A percentile compares a stretch with the other conserved stretches of the same genome.
Evolutionary conservation across 2,888 invertebrate species (phyloP).

Genomic region (Petrolisthes manimaculis): DNA sequence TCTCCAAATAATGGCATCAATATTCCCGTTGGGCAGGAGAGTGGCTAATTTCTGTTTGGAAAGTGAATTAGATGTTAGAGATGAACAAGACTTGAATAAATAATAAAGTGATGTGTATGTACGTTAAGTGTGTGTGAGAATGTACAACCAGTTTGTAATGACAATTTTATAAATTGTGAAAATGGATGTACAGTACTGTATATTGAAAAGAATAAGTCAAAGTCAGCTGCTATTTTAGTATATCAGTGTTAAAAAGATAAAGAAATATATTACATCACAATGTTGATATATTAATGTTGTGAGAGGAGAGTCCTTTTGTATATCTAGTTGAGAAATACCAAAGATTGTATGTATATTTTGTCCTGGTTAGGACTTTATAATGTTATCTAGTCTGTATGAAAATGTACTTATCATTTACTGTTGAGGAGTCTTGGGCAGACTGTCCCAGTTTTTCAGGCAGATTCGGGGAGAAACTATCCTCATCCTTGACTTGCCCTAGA

Average conservation of each 20-base stretch:
- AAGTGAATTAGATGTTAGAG: neutral
- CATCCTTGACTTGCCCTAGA: neutral
- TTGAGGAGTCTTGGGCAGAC: slow-evolving; percentile 28
- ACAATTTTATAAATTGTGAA: slow-evolving; percentile 53
- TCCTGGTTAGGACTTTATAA: slow-evolving; percentile 64
- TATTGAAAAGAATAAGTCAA: slow-evolving; percentile 33
- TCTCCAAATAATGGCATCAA: slow-evolving; percentile 27
- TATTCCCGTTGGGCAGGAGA: slow-evolving; percentile 39
- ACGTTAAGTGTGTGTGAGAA: slow-evolving; percentile 31
- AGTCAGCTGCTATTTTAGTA: slow-evolving; percentile 62
- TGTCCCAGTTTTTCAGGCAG: slow-evolving; percentile 20
- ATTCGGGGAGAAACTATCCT: neutral
- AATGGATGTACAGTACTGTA: slow-evolving; percentile 42
- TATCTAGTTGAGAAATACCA: slow-evolving; percentile 66
- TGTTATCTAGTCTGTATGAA: slow-evolving; percentile 65
- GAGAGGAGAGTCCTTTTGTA: slow-evolving; percentile 62
- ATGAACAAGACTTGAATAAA: slow-evolving; percentile 31
- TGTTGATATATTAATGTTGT: slow-evolving; percentile 61
- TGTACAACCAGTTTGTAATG: slow-evolving; percentile 50
- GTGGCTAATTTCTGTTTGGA: slow-evolving; percentile 32
- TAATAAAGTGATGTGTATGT: slow-evolving; percentile 36
- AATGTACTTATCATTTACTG: slow-evolving; percentile 60
- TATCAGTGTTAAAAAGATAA: slow-evolving; percentile 47
- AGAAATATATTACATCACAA: slow-evolving; percentile 62
- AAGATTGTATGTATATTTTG: slow-evolving; percentile 66